These are phyloP conservation scores for Cheirogaleus major DNA, from an alignment of 2,797 vertebrate genomes.

Conservation along the genomic window DNA sequence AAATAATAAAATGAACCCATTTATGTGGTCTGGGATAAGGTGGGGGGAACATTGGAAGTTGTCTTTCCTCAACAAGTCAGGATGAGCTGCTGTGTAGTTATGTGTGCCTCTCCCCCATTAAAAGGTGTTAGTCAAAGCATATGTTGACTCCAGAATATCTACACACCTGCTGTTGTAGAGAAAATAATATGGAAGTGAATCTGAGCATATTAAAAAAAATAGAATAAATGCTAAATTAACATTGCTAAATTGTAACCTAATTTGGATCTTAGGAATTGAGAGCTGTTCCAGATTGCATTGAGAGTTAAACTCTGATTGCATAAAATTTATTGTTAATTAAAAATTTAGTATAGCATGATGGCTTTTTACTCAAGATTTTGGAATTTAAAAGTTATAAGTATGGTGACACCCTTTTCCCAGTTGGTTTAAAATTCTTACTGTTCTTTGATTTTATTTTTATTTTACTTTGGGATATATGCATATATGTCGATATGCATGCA, in stretches of 20 bases:
- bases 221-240: conserved; percentile 34
- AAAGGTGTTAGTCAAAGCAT: not conserved
- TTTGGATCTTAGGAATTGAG: conserved; percentile 42
- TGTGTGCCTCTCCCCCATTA: no score
- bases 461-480: not conserved
- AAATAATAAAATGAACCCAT: not conserved
- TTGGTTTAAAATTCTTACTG: conserved; percentile 23
- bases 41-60: not conserved
- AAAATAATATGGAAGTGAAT: not conserved
- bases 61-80: not conserved
- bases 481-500: not conserved
- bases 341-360: not conserved
- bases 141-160: not conserved
- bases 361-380: conserved; percentile 31
- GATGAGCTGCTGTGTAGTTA: not conserved
- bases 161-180: not conserved
- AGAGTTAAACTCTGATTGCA: not conserved
- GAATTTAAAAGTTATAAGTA: not conserved
- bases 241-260: not conserved
- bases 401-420: not conserved
- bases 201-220: not conserved
- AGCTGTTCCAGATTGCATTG: not conserved
- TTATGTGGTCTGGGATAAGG: not conserved
- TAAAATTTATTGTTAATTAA: conserved; percentile 41
- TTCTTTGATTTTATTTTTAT: conserved; percentile 30